Base-by-base conservation (phyloP, 2,113 vertebrate genomes). In the Oryctolagus cuniculus region DNA sequence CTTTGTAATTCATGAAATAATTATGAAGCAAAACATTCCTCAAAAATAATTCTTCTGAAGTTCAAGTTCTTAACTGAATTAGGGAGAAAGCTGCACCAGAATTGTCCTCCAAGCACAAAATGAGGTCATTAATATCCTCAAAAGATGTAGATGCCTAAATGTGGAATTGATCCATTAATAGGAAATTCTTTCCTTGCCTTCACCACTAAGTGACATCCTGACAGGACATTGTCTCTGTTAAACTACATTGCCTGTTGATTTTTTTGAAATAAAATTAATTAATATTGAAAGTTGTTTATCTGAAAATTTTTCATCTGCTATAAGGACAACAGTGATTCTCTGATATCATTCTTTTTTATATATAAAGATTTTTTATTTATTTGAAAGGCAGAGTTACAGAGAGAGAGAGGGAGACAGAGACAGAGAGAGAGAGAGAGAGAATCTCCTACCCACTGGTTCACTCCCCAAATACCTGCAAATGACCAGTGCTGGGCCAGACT, bases 1-100 rank as follows among this genome's bases (percentile, higher is more conserved):
- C 70, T 78, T 93, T 22, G 10, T 16, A 64, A 70, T 70, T 64
- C 0, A 6, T 80, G 34, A 96, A 89, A 87, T 91, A 34, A 91
- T 79, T 74, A 55, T 13, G 10, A 91, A 86, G 24, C 1, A 87
- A 55, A 95, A 66, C 10, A 84, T 85, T 90, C 29, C 6, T 78
- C 13, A 24, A 96, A 75, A 96, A 94, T 27, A 95, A 64, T 74
- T 87, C 12, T 61, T 94, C 73, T 17, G 91, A 92, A 90, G 13
- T 61, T 80, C 49, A 93, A 94, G 82, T 16, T 88, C 44, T 90
- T 34, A 67, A 67, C 49, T 95, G 49, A 51, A 34, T 93, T 89
- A 93, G 19, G 22, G 36, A 94, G 22, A 91, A 83, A 90, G 16
- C 55, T 83, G 13, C 2, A 38, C 2, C 11, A 22, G 77, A 91